Percentiles rank a stretch among this genome's conserved stretches.
Conservation (phyloP, 2,113 vertebrate species). For the Scolopax mira region DNA sequence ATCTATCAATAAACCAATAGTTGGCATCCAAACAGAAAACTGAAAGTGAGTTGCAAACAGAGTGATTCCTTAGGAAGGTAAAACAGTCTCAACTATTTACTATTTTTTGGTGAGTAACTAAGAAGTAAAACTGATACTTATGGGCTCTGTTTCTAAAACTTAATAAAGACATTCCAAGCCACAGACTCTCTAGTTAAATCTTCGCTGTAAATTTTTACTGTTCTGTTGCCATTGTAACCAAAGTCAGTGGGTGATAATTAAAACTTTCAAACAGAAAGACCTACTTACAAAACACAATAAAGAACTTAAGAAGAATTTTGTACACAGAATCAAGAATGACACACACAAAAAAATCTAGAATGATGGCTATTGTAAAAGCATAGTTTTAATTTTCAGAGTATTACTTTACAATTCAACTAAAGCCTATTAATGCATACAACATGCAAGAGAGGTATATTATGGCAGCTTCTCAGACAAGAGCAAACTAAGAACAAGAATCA, state of each 20-base stretch:
- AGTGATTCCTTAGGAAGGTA: neutral
- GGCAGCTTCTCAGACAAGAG: neutral
- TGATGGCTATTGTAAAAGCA: neutral
- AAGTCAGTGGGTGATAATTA: constrained; percentile 22
- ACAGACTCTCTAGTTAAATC: constrained; percentile 14
- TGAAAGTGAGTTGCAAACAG: neutral
- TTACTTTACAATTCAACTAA: neutral
- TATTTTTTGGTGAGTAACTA: neutral
- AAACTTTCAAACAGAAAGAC: constrained; percentile 12
- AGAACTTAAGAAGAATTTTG: neutral
- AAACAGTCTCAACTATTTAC: neutral
- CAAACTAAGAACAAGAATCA: neutral
- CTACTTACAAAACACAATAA: constrained; percentile 5
- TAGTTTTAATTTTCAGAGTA: neutral
- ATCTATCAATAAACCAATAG: constrained; percentile 14
- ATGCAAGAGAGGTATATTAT: neutral
- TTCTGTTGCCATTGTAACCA: constrained; percentile 12
- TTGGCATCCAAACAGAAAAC: neutral
- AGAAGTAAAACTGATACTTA: constrained; percentile 10
- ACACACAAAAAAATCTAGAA: neutral
- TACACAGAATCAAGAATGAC: neutral
- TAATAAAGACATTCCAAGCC: neutral
- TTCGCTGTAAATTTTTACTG: neutral
- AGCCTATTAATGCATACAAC: neutral
- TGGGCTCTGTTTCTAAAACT: constrained; percentile 25